Evolutionary conservation across 2,797 vertebrate species (phyloP).

Genomic region (Mallotus villosus): DNA sequence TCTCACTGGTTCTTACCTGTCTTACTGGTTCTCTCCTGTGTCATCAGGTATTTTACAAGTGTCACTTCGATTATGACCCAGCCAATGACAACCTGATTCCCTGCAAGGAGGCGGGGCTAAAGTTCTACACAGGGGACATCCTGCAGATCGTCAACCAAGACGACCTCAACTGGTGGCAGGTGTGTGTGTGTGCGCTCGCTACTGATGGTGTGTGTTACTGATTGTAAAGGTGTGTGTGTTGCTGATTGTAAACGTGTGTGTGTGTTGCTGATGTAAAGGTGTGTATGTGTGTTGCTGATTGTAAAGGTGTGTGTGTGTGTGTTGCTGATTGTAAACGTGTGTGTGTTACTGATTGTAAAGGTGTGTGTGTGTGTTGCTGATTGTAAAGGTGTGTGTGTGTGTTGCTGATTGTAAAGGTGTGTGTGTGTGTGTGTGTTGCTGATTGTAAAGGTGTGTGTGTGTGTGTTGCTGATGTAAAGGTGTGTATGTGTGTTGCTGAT

Average conservation of each 20-base stretch:
- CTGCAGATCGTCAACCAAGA: slow-evolving; percentile 99
- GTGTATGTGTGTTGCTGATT: slow-evolving; percentile 1
- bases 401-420: too few relatives aligned
- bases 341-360: too few relatives aligned
- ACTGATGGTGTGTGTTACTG: not conserved
- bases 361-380: too few relatives aligned
- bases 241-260: slow-evolving; percentile 1
- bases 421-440: too few relatives aligned
- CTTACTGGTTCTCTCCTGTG: not conserved
- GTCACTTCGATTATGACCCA: slow-evolving; percentile 91
- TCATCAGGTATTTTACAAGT: slow-evolving; percentile 72
- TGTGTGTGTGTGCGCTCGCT: slow-evolving; percentile 41
- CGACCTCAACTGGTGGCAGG: slow-evolving; percentile 99
- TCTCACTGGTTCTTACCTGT: not conserved
- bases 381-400: too few relatives aligned
- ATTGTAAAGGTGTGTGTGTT: not conserved
- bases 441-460: too few relatives aligned
- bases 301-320: not conserved
- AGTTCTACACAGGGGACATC: slow-evolving; percentile 92
- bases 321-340: too few relatives aligned
- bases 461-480: too few relatives aligned
- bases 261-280: too few relatives aligned
- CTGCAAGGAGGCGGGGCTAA: slow-evolving; percentile 94
- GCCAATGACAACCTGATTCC: slow-evolving; percentile 96
- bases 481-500: too few relatives aligned